Evolutionary conservation across 2,888 invertebrate species (phyloP), one percentile per base, ranked within the genome.

Genomic region (Dicyrtomina minuta): DNA sequence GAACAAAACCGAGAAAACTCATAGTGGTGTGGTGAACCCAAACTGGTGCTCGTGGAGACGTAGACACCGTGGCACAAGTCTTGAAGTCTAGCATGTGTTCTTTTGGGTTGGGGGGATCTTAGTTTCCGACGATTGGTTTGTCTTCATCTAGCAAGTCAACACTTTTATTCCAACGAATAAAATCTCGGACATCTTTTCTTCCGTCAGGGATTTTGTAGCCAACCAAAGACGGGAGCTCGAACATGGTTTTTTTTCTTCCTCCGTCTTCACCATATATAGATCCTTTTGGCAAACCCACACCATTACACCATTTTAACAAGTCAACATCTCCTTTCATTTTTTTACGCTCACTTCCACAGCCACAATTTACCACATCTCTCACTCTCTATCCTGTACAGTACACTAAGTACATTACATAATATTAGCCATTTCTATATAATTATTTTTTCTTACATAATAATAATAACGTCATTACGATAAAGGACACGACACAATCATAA

Each of bases 71-170:
- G n/a, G n/a, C n/a, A n/a, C n/a, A n/a, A n/a, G n/a, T 26, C 44
- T 33, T 65, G 65, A 65, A 65, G 55, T 65, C 53, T 65, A 65
- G 65, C 65, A 65, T 65, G 65, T 65, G 65, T 65, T 65, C 44
- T 43, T 49, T 56, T 27, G 26, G 62, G 62, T 62, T 33, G 62
- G 51, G 22, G 59, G 60, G 60, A 44, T 44, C 26, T 43, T 60
- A 43, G 43, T 60, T 60, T 24, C 55, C 55, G 65, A 55, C 53
- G 65, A 55, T 55, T 53, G 65, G 65, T 43, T 65, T 41, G 43
- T 49, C 55, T 53, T 53, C 53, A 66, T 58, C 58, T 66, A 66
- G 43, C 66, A 58, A 66, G 66, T 66, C 66, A 66, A 58, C 66
- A 66, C 55, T 53, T 49, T 61, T 49, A 49, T 62, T 62, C 49